These are phyloP conservation scores for Limonius californicus DNA, from an alignment of 1,140 invertebrate species.

Conservation along the genomic window DNA sequence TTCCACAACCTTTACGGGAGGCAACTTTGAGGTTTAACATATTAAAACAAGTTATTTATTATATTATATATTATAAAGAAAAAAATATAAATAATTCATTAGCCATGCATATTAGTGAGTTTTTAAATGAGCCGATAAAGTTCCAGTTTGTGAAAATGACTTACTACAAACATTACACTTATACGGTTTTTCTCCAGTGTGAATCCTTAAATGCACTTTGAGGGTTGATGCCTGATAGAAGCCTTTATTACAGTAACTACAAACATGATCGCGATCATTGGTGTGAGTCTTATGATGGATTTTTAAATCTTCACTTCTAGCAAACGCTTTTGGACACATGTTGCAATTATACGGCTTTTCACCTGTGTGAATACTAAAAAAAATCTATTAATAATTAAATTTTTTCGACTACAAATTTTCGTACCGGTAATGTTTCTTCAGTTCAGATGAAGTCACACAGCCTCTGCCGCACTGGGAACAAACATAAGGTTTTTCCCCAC, in stretches of 20 bases:
- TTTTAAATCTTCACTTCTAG: conserved; percentile 38
- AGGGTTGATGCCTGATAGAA: conserved; percentile 42
- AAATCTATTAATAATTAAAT: neutral
- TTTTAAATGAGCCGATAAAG: conserved; percentile 41
- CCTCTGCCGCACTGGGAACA: conserved; percentile 53
- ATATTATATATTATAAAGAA: too few relatives aligned
- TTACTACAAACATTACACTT: conserved; percentile 41
- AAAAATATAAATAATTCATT: neutral
- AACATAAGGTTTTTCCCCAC: conserved; percentile 48
- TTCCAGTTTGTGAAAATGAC: conserved; percentile 43
- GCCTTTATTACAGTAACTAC: conserved; percentile 38
- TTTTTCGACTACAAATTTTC: neutral
- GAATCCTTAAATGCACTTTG: conserved; percentile 46
- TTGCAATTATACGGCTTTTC: conserved; percentile 31
- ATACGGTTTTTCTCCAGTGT: conserved; percentile 44
- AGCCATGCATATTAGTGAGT: conserved; percentile 37
- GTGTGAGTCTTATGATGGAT: conserved; percentile 41
- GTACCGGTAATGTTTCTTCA: conserved; percentile 34
- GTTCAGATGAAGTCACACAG: conserved; percentile 45
- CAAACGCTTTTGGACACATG: conserved; percentile 21
- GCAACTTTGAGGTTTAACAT: too few relatives aligned
- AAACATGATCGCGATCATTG: conserved; percentile 41
- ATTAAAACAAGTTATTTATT: too few relatives aligned
- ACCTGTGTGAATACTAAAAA: conserved; percentile 20
- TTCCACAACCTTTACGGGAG: too few relatives aligned